A percentile compares a stretch with the other conserved stretches of the same genome.
phyloP scores from a whole-genome alignment of 1,140 invertebrate species.

The Penaeus japonicus region DNA sequence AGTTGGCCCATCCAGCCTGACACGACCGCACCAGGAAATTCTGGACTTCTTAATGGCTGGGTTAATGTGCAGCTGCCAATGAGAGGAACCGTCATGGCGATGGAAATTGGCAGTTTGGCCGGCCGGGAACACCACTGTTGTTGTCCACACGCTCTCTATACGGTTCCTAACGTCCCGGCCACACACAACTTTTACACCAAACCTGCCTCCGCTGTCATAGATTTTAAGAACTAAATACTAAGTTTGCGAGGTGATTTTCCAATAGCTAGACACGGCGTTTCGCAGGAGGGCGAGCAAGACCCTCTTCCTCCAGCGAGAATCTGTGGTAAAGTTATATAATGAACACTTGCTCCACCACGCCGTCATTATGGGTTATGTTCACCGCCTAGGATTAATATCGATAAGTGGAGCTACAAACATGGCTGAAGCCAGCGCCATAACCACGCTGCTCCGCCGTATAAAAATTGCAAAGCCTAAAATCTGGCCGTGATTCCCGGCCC shows the following conservation, averaged over 20 bases:
- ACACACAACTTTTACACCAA: slow-evolving; percentile 55
- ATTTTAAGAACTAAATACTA: slow-evolving; percentile 53
- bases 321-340: slow-evolving; percentile 44
- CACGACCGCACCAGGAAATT: slow-evolving; percentile 54
- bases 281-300: not conserved
- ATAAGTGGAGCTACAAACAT: slow-evolving; percentile 22
- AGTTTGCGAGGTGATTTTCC: slow-evolving; percentile 53
- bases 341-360: slow-evolving; percentile 37
- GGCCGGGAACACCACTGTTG: slow-evolving; percentile 40
- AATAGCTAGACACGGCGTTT: slow-evolving; percentile 26
- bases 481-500: slow-evolving; percentile 40
- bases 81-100: slow-evolving; percentile 54
- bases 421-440: not conserved
- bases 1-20: slow-evolving; percentile 52
- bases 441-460: slow-evolving; percentile 23
- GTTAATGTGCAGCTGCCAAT: slow-evolving; percentile 54
- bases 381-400: slow-evolving; percentile 34
- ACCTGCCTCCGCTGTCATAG: slow-evolving; percentile 50
- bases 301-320: slow-evolving; percentile 11
- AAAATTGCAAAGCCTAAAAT: slow-evolving; percentile 50
- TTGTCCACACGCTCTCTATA: slow-evolving; percentile 50
- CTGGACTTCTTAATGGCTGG: slow-evolving; percentile 54
- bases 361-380: slow-evolving; percentile 50
- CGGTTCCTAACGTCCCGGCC: slow-evolving; percentile 40
- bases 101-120: slow-evolving; percentile 53